These are phyloP conservation scores for Spisula solida DNA, from an alignment of 2,888 invertebrate species.

Conservation along the genomic window DNA sequence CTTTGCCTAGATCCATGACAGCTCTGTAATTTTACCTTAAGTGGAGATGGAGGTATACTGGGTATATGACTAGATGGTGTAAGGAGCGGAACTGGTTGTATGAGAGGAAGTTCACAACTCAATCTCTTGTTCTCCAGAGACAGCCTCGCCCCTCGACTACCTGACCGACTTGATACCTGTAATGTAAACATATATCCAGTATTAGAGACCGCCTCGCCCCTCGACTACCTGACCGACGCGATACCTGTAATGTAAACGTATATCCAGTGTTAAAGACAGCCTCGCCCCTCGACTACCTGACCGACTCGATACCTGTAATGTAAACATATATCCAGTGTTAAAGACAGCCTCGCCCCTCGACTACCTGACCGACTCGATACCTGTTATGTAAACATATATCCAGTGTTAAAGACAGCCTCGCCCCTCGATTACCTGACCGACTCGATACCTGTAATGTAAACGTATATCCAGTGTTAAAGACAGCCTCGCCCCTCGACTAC, in stretches of 20 bases:
- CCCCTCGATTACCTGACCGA: constrained; percentile 53
- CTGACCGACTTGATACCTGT: constrained; percentile 51
- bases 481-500: constrained; percentile 43
- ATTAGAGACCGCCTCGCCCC: constrained; percentile 12
- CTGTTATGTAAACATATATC: constrained; percentile 42
- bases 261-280: not conserved
- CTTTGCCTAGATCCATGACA: no score
- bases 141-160: constrained; percentile 47
- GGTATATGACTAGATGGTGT: constrained; percentile 69
- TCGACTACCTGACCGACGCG: constrained; percentile 57
- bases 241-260: constrained; percentile 32
- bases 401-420: constrained; percentile 23
- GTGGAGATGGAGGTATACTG: constrained; percentile 82
- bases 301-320: constrained; percentile 52
- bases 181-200: not conserved
- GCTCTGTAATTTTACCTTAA: constrained; percentile 60
- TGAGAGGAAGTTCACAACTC: constrained; percentile 54
- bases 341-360: constrained; percentile 34
- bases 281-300: constrained; percentile 49
- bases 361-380: constrained; percentile 51
- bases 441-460: constrained; percentile 44
- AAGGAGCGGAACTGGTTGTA: constrained; percentile 59
- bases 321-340: no score
- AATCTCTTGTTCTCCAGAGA: constrained; percentile 63
- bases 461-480: no score